Evolutionary conservation across 2,113 vertebrate genomes (phyloP), one percentile per base, ranked within the genome.

Genomic region (Suncus etruscus): DNA sequence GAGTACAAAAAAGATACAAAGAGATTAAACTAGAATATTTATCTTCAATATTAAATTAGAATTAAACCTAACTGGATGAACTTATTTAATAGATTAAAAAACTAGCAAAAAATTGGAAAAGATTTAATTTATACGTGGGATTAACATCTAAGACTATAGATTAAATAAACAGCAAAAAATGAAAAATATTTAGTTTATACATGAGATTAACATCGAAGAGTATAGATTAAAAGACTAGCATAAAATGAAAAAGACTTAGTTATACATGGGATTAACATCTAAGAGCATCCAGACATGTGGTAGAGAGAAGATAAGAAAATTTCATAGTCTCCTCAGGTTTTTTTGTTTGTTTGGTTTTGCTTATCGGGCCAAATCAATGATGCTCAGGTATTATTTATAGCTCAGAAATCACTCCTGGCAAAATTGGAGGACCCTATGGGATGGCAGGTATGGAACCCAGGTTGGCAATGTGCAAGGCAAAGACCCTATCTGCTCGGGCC

Each of bases 1-100:
- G 27, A 77, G 3, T 18, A 65, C 31, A 48, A 78, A 68, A 3
- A 6, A 76, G 51, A 58, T 39, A 77, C 4, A 50, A 72, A 22
- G 58, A 90, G 32, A 65, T 65, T 27, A 69, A 85, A n/a, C 39
- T 70, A 68, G 15, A 63, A 77, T 75, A 48, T 22, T 91, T 47
- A 27, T 1, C 24, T 85, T 61, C 1, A 50, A 14, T 32, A 24
- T 45, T 81, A 84, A 88, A 66, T 39, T 47, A 87, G 14, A 79
- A 39, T 72, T 50, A 78, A 83, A 47, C 18, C 32, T 25, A 51
- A 24, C n/a, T 1, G 47, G 29, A 83, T 1, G 31, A 54, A 31
- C 32, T 69, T 82, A 39, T 12, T 87, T 90, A 27, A 11, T 75
- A 84, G 7, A 45, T 85, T 77, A 32, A 61, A 88, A 78, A 4